Conservation (phyloP, 2,888 invertebrate genomes). For the Arrhopalites spinosus region DNA sequence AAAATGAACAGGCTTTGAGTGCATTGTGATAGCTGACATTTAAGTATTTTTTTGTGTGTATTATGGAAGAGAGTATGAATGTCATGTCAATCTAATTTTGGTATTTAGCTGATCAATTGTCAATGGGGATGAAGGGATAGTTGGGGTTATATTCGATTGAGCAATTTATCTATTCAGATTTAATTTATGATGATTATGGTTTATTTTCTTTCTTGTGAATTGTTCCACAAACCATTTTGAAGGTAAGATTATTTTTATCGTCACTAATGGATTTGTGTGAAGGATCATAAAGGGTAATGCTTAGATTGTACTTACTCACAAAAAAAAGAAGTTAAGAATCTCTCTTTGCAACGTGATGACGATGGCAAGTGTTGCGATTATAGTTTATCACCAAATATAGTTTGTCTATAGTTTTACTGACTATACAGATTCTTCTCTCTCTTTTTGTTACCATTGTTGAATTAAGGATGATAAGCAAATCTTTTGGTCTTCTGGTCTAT, state of each 20-base stretch:
- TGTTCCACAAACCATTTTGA: slow-evolving; percentile 20
- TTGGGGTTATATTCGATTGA: slow-evolving; percentile 27
- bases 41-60: too few relatives aligned
- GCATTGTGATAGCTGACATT: too few relatives aligned
- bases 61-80: neutral
- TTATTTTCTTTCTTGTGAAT: slow-evolving; percentile 23
- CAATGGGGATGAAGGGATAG: slow-evolving; percentile 13
- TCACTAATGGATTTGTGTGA: neutral
- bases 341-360: too few relatives aligned
- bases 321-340: too few relatives aligned
- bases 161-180: slow-evolving; percentile 32
- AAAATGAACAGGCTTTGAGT: too few relatives aligned
- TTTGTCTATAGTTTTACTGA: neutral
- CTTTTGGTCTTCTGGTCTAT: neutral
- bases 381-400: neutral
- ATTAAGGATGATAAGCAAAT: slow-evolving; percentile 19
- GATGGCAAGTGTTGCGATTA: slow-evolving; percentile 1
- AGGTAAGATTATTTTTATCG: slow-evolving; percentile 10
- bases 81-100: slow-evolving; percentile 35
- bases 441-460: neutral
- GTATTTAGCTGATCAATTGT: slow-evolving; percentile 3
- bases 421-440: neutral
- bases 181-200: slow-evolving; percentile 35
- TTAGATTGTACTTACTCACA: too few relatives aligned
- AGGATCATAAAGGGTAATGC: neutral